These are phyloP conservation scores for Nyctereutes procyonoides DNA, from an alignment of 2,113 vertebrate species.

Conservation along the genomic window DNA sequence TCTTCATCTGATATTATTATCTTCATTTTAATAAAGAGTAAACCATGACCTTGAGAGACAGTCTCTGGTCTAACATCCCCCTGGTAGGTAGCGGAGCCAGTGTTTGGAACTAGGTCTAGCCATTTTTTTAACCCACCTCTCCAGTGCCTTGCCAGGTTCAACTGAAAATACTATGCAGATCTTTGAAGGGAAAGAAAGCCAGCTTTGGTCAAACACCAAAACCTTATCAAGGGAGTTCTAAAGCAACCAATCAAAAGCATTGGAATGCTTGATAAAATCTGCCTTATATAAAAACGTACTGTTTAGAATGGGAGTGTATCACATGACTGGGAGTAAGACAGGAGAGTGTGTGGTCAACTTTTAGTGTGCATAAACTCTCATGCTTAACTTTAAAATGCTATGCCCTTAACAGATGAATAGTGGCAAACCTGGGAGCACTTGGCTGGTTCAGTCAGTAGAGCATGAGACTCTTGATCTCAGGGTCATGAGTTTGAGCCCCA, in stretches of 20 bases:
- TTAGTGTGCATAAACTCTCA: neutral
- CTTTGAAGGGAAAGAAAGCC: neutral
- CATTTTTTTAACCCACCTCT: neutral
- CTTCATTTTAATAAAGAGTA: neutral
- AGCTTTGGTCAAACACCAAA: neutral
- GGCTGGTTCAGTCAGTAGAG: neutral
- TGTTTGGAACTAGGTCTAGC: neutral
- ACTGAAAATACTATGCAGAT: neutral
- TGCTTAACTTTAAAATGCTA: constrained; percentile 60
- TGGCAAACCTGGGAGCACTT: neutral
- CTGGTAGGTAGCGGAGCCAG: neutral
- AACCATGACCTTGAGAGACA: neutral
- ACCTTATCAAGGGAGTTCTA: neutral
- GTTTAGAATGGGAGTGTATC: neutral
- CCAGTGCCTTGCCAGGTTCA: neutral
- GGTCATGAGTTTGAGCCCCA: neutral
- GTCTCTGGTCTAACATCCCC: neutral
- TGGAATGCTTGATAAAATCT: neutral
- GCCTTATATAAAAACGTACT: neutral
- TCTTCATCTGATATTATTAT: neutral
- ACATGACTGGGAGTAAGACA: neutral
- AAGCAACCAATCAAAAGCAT: constrained; percentile 8
- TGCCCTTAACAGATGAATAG: constrained; percentile 53
- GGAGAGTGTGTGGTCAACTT: neutral
- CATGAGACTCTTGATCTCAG: neutral